Evolutionary conservation across 2,797 vertebrate species (phyloP).

Genomic region (Rhabdomys pumilio): DNA sequence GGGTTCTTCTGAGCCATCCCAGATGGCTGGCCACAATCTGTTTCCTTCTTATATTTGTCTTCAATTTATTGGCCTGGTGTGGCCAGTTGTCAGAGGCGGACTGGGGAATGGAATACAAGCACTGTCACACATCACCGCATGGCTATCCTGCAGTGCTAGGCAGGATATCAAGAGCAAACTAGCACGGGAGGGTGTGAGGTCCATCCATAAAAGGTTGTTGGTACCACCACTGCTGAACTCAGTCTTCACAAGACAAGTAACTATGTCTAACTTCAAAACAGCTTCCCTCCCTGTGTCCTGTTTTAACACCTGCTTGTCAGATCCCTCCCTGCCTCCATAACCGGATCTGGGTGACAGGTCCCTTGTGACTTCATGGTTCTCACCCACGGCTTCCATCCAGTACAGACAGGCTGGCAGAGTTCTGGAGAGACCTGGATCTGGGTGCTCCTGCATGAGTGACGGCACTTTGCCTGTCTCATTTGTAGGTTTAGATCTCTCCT

Average conservation of each 20-base stretch:
- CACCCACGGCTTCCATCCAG: background rate
- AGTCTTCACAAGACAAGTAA: background rate
- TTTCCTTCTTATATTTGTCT: no score
- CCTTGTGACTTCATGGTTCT: background rate
- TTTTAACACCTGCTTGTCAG: background rate
- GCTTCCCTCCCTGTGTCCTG: fast-evolving
- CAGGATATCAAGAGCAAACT: background rate
- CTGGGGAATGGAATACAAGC: fast-evolving
- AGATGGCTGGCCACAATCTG: fast-evolving
- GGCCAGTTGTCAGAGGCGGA: fast-evolving
- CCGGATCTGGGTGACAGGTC: fast-evolving
- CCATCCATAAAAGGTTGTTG: background rate
- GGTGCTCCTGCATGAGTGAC: fast-evolving
- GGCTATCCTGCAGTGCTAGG: fast-evolving
- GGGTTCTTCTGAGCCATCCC: background rate
- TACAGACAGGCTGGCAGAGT: fast-evolving
- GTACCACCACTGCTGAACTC: background rate
- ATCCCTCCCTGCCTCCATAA: fast-evolving
- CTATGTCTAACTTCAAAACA: fast-evolving
- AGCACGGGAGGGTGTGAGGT: fast-evolving
- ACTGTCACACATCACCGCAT: fast-evolving
- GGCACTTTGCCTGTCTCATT: background rate
- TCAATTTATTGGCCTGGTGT: no score
- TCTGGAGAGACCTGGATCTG: fast-evolving
- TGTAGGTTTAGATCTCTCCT: background rate